A percentile compares a stretch with the other conserved stretches of the same genome.
These are phyloP conservation scores for Aldabrachelys gigantea DNA, from an alignment of 2,113 vertebrate genomes.

Conservation along the genomic window DNA sequence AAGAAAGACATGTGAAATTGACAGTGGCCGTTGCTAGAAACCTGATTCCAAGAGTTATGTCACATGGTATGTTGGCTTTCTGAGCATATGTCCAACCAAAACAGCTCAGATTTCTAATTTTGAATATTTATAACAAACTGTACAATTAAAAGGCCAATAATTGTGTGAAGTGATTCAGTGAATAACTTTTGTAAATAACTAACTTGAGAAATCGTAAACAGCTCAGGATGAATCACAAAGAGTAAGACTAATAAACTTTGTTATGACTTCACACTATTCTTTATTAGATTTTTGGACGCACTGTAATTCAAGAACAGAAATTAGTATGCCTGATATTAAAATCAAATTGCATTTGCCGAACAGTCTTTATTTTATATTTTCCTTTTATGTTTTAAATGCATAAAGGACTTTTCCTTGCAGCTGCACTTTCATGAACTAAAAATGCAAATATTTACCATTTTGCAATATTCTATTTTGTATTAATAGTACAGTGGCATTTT, in stretches of 20 bases:
- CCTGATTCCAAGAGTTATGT: not conserved
- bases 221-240: not conserved
- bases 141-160: not conserved
- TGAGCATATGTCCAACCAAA: not conserved
- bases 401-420: not conserved
- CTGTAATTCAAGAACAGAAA: not conserved
- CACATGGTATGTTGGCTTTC: no score
- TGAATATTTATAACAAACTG: not conserved
- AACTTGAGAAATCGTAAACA: not conserved
- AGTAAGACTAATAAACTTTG: not conserved
- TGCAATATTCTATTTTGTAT: not conserved
- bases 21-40: accelerated
- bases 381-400: not conserved
- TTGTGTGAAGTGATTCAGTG: not conserved
- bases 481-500: not conserved
- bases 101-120: not conserved
- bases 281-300: not conserved
- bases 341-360: accelerated
- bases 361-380: not conserved
- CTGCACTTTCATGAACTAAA: not conserved
- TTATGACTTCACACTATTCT: not conserved
- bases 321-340: not conserved
- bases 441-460: not conserved
- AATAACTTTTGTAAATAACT: not conserved
- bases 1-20: accelerated